phyloP scores from a whole-genome alignment of 2,888 invertebrate species.

The Drosophila niveifrons region DNA sequence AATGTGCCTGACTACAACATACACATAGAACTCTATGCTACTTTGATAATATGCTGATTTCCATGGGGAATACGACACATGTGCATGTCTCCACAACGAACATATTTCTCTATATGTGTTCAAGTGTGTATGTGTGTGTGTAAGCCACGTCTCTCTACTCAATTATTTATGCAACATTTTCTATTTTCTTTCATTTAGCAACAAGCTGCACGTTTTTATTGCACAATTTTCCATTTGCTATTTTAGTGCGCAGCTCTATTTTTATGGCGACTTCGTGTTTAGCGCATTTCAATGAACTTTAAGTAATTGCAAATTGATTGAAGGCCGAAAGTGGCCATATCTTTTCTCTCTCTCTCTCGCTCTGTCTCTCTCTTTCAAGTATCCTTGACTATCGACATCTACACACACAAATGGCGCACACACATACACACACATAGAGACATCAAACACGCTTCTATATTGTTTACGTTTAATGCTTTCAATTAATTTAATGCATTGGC shows the following conservation, averaged over 20 bases:
- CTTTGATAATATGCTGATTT: conserved; percentile 81
- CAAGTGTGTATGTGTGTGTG: conserved; percentile 1
- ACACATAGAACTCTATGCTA: conserved; percentile 14
- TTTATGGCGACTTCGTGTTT: conserved; percentile 80
- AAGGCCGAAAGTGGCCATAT: conserved; percentile 40
- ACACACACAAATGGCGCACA: no score
- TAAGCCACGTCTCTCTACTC: conserved; percentile 46
- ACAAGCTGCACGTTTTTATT: conserved; percentile 58
- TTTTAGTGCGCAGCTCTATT: conserved; percentile 48
- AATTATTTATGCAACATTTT: conserved; percentile 80
- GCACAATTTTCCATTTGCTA: conserved; percentile 49
- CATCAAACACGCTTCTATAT: conserved; percentile 58
- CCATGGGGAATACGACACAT: conserved; percentile 79
- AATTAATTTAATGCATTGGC: conserved; percentile 76
- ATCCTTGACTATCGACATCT: conserved; percentile 12
- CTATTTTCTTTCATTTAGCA: conserved; percentile 55
- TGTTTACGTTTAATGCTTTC: conserved; percentile 74
- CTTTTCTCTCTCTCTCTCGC: background rate
- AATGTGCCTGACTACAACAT: conserved; percentile 15
- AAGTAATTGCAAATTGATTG: conserved; percentile 83
- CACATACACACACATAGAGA: background rate
- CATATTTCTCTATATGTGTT: conserved; percentile 5
- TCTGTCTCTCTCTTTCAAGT: background rate
- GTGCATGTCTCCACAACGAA: conserved; percentile 37
- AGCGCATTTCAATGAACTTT: conserved; percentile 70